Conservation (phyloP, 2,888 invertebrate species). For the Hypsopygia costalis region DNA sequence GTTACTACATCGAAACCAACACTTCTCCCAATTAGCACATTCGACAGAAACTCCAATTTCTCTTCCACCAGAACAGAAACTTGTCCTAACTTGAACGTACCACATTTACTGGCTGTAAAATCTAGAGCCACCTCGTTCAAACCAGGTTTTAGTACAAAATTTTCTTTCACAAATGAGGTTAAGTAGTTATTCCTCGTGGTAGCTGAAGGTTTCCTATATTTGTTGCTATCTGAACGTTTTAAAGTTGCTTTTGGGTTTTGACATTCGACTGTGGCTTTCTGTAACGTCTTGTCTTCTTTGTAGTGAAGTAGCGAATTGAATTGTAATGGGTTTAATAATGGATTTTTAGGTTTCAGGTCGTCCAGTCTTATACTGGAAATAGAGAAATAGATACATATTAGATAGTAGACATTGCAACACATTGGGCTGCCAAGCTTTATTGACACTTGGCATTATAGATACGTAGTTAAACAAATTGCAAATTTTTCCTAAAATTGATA, state of each 20-base stretch:
- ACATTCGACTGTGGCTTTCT: constrained; percentile 87
- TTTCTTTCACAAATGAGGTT: constrained; percentile 74
- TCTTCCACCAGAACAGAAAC: constrained; percentile 82
- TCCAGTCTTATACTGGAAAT: constrained; percentile 77
- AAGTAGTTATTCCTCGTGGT: constrained; percentile 84
- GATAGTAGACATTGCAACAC: too few relatives aligned
- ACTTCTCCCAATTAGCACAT: constrained; percentile 75
- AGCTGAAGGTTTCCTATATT: constrained; percentile 84
- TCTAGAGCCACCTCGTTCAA: constrained; percentile 82
- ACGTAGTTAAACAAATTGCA: too few relatives aligned
- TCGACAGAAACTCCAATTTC: constrained; percentile 87
- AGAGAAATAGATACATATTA: too few relatives aligned
- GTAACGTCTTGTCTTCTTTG: constrained; percentile 90
- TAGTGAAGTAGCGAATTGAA: constrained; percentile 87
- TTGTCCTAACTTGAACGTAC: constrained; percentile 86
- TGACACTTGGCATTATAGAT: too few relatives aligned
- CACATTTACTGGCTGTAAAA: constrained; percentile 82
- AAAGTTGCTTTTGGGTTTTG: constrained; percentile 82
- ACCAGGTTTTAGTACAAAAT: constrained; percentile 82
- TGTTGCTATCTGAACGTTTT: constrained; percentile 86
- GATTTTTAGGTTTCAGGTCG: constrained; percentile 82
- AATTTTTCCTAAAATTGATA: too few relatives aligned
- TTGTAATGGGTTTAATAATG: constrained; percentile 80
- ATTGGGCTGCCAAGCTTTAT: too few relatives aligned
- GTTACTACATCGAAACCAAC: constrained; percentile 80